Evolutionary conservation across 2,888 invertebrate species (phyloP), one percentile per base, ranked within the genome.

Genomic region (Seladonia tumulorum): DNA sequence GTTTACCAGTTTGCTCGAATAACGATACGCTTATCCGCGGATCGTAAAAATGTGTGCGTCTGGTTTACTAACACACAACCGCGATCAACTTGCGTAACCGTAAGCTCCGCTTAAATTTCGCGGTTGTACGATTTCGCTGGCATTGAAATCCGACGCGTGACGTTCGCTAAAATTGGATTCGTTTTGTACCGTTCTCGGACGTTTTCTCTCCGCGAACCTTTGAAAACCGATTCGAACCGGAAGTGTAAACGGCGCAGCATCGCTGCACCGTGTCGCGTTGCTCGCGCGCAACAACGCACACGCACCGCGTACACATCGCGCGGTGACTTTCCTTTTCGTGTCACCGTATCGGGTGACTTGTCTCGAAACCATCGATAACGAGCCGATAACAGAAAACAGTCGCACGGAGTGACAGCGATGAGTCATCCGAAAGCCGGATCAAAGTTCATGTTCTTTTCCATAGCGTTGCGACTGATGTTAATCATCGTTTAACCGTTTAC

Each of bases 81-180:
- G 72, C 45, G 45, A 39, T 29, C 35, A 16, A 18, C 49, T 82
- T 77, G 78, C n/a, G 39, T 81, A 71, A 77, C 49, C 3, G 29
- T 49, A 42, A 42, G 29, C 49, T 73, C n/a, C 45, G 22, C 42
- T 81, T 57, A 45, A 42, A 39, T 47, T 53, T 57, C 14, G 68
- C 74, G 66, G 35, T 74, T 74, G 45, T 79, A 79, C 47, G 82
- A 74, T 82, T 82, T 82, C 82, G 35, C 29, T 14, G 22, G 49
- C 47, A 63, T 70, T 70, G 47, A 45, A 14, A 45, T 60, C 60
- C 29, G 39, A n/a, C 22, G 70, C 45, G 4, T 12, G 45, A 49
- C 16, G 10, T 25, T 29, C 45, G 18, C 18, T 18, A 47, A 71
- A 81, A 81, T 68, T 29, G 16, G 49, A 47, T 74, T 68, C 45